Conservation (phyloP, 2,113 vertebrate species). For the Paratilapia polleni region DNA sequence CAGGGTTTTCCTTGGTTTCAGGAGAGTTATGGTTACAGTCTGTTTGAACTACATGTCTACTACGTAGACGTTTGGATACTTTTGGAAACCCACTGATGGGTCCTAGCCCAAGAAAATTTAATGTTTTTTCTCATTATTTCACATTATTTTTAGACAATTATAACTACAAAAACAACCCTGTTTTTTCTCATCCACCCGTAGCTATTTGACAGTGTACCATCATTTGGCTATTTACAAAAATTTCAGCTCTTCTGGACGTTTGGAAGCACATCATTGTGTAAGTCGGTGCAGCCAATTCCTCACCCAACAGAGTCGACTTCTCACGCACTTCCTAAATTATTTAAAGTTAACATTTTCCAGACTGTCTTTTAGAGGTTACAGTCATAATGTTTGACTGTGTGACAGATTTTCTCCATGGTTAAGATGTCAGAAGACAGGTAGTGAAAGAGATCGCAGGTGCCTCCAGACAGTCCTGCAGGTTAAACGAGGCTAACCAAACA, state of each 20-base stretch:
- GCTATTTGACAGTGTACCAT: background rate
- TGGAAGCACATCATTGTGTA: background rate
- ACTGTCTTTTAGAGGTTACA: background rate
- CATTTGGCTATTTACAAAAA: background rate
- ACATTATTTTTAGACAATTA: background rate
- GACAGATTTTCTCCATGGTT: background rate
- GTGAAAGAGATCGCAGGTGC: background rate
- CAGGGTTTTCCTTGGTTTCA: background rate
- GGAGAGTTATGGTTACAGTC: fast-evolving
- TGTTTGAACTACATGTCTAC: background rate
- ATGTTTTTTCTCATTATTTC: background rate
- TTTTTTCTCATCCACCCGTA: fast-evolving
- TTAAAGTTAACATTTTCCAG: background rate
- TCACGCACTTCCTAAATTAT: too few species aligned
- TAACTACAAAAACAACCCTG: background rate
- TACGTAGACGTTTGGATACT: background rate
- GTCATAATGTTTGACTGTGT: background rate
- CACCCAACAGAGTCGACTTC: too few species aligned
- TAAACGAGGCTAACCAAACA: background rate
- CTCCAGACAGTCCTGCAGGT: background rate
- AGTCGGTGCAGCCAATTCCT: fast-evolving
- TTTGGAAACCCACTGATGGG: background rate
- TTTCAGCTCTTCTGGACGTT: background rate
- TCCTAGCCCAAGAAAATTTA: background rate
- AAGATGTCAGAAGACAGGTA: background rate